phyloP scores from a whole-genome alignment of 1,140 invertebrate genomes.

The Listronotus bonariensis region DNA sequence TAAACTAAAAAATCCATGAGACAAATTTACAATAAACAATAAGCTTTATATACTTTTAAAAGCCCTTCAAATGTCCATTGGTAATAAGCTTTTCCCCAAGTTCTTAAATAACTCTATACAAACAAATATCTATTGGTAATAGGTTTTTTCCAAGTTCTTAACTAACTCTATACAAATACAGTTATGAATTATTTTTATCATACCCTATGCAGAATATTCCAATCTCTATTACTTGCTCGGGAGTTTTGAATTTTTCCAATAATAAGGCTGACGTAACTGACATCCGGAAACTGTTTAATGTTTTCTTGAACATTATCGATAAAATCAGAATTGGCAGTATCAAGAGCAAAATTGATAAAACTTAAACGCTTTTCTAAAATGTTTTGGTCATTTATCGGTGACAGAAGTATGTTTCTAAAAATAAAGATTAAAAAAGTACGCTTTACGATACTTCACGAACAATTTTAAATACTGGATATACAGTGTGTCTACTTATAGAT shows the following conservation, averaged over 20 bases:
- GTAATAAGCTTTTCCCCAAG: no score
- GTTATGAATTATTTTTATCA: slow-evolving; percentile 9
- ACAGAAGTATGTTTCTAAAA: slow-evolving; percentile 57
- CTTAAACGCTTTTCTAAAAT: slow-evolving; percentile 63
- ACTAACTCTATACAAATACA: no score
- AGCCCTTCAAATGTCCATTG: no score
- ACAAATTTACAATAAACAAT: no score
- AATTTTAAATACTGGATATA: no score
- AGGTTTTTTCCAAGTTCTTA: no score
- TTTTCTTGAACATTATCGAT: slow-evolving; percentile 62
- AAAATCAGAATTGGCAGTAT: slow-evolving; percentile 62
- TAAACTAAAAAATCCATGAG: no score
- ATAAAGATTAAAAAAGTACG: background rate
- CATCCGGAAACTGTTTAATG: slow-evolving; percentile 55
- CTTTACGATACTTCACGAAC: no score
- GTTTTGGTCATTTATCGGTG: slow-evolving; percentile 63
- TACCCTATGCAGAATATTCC: slow-evolving; percentile 69
- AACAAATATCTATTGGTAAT: no score
- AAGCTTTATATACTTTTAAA: no score
- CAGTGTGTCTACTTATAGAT: no score
- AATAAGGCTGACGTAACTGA: slow-evolving; percentile 47
- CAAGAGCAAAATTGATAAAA: slow-evolving; percentile 66
- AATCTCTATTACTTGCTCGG: slow-evolving; percentile 67
- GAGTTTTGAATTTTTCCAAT: slow-evolving; percentile 64
- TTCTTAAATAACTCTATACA: no score